Percentiles rank a stretch among this genome's conserved stretches.
phyloP scores from a whole-genome alignment of 2,888 invertebrate species.

The Macrosoma leucophasiata region DNA sequence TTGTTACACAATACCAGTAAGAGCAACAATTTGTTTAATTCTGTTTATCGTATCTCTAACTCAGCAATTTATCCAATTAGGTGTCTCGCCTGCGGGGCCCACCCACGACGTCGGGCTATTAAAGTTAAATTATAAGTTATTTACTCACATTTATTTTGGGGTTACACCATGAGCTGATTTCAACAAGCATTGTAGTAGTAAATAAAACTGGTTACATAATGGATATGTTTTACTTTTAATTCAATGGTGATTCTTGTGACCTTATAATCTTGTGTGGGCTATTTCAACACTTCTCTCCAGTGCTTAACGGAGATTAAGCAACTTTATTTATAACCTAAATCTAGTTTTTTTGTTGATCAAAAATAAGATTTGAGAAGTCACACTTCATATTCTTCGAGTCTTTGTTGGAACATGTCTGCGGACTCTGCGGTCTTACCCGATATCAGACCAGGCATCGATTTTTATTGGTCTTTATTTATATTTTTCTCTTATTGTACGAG shows the following conservation, averaged over 20 bases:
- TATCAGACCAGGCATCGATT: no score
- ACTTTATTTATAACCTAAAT: slow-evolving; percentile 32
- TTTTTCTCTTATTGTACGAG: no score
- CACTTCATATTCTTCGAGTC: no score
- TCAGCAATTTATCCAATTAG: slow-evolving; percentile 72
- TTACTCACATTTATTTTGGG: slow-evolving; percentile 52
- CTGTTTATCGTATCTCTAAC: slow-evolving; percentile 69
- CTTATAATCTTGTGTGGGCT: slow-evolving; percentile 16
- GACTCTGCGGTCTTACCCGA: no score
- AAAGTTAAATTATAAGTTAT: slow-evolving; percentile 73
- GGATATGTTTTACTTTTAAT: not conserved
- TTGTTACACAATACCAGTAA: slow-evolving; percentile 43
- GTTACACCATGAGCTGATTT: slow-evolving; percentile 44
- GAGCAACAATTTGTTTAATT: slow-evolving; percentile 64
- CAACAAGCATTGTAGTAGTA: slow-evolving; percentile 19
- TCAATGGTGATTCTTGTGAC: slow-evolving; percentile 1
- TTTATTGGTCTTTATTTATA: no score
- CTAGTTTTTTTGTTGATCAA: no score
- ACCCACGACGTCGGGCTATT: slow-evolving; percentile 66
- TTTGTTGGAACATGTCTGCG: no score
- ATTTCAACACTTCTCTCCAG: no score
- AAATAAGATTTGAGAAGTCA: no score
- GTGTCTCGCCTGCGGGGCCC: slow-evolving; percentile 46
- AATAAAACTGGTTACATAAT: slow-evolving; percentile 5
- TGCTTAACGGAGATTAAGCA: slow-evolving; percentile 28